phyloP scores from a whole-genome alignment of 1,140 invertebrate genomes.

The Eufriesea mexicana region DNA sequence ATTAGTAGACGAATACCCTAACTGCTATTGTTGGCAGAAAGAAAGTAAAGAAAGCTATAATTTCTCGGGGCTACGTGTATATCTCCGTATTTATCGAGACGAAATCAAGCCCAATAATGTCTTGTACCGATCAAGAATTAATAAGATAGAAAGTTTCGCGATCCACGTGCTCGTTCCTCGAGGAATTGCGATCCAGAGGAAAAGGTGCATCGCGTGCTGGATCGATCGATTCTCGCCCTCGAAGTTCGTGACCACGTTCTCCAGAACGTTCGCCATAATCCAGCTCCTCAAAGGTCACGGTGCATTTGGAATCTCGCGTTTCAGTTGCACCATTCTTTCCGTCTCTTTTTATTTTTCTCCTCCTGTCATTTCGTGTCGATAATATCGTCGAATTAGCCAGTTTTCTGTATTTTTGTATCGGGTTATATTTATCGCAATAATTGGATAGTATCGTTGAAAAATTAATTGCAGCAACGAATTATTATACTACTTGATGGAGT shows the following conservation, averaged over 20 bases:
- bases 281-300: constrained; percentile 38
- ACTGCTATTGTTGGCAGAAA: too few relatives aligned
- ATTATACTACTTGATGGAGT: too few relatives aligned
- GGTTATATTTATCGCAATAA: too few relatives aligned
- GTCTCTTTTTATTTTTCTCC: too few relatives aligned
- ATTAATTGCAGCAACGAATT: too few relatives aligned
- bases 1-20: too few relatives aligned
- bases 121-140: not conserved
- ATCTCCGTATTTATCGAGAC: not conserved
- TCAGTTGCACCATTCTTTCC: not conserved
- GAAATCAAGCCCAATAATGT: not conserved
- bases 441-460: too few relatives aligned
- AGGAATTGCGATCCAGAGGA: not conserved
- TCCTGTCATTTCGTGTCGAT: not conserved
- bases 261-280: constrained; percentile 36
- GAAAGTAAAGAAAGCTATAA: too few relatives aligned
- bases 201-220: constrained; percentile 19
- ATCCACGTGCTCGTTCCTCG: constrained; percentile 12
- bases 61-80: too few relatives aligned
- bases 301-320: not conserved
- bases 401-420: not conserved
- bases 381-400: not conserved
- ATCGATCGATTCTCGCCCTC: constrained; percentile 39
- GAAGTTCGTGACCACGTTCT: constrained; percentile 35
- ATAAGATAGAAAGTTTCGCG: constrained; percentile 13